These are phyloP conservation scores for Aelia acuminata DNA, from an alignment of 2,888 invertebrate species.

Conservation along the genomic window DNA sequence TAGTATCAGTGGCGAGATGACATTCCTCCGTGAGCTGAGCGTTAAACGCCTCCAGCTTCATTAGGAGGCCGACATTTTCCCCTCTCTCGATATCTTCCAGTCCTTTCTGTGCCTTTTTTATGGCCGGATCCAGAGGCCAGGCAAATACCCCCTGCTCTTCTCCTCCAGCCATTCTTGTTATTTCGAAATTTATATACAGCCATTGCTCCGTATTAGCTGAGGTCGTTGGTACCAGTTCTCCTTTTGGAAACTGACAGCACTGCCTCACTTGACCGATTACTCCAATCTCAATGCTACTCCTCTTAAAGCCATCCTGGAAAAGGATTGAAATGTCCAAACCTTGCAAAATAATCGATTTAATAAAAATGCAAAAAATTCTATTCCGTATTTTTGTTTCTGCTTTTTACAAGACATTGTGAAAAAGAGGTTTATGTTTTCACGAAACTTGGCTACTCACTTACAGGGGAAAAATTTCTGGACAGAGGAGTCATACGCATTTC, in stretches of 20 bases:
- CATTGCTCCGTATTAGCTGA: constrained; percentile 7
- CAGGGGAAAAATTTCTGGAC: too few species aligned
- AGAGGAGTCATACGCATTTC: too few species aligned
- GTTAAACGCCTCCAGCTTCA: constrained; percentile 46
- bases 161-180: not conserved
- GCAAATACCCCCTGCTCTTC: constrained; percentile 16
- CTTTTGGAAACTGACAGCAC: constrained; percentile 21
- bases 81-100: not conserved
- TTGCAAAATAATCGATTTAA: not conserved
- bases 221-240: constrained; percentile 7
- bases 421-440: too few species aligned
- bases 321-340: not conserved
- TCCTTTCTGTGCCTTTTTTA: constrained; percentile 45
- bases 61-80: constrained; percentile 36
- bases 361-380: too few species aligned
- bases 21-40: constrained; percentile 49
- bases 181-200: constrained; percentile 32
- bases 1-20: constrained; percentile 28
- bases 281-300: not conserved
- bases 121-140: not conserved
- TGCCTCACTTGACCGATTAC: constrained; percentile 18
- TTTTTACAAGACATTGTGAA: too few species aligned
- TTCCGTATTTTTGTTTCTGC: too few species aligned
- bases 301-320: not conserved
- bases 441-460: too few species aligned